These are phyloP conservation scores for Diachasma alloeum DNA, from an alignment of 1,140 invertebrate genomes.

Conservation along the genomic window DNA sequence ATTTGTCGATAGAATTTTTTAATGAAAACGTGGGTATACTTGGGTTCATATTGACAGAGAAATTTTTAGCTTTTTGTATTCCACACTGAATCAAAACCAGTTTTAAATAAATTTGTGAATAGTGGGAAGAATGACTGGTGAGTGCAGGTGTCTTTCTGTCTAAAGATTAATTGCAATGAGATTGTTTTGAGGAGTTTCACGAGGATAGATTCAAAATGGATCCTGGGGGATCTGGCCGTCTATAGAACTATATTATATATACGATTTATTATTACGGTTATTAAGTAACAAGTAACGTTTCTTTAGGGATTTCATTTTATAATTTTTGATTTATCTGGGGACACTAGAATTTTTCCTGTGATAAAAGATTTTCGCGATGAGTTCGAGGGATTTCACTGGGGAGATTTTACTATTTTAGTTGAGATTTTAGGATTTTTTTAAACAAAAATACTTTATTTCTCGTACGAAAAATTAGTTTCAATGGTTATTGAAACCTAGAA, in stretches of 20 bases:
- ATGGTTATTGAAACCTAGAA: too few species aligned
- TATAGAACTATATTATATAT: slow-evolving; percentile 53
- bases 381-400: background rate
- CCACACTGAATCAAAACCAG: background rate
- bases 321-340: background rate
- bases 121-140: background rate
- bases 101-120: background rate
- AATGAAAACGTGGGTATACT: too few species aligned
- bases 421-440: background rate
- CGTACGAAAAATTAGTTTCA: too few species aligned
- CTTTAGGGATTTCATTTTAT: background rate
- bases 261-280: slow-evolving; percentile 56
- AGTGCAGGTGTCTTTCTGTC: background rate
- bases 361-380: slow-evolving; percentile 20
- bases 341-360: slow-evolving; percentile 26
- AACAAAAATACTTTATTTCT: background rate
- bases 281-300: slow-evolving; percentile 56
- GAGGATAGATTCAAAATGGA: background rate
- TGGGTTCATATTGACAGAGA: background rate
- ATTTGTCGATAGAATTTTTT: too few species aligned
- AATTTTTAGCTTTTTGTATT: background rate
- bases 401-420: background rate
- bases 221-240: slow-evolving; percentile 46
- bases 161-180: slow-evolving; percentile 15
- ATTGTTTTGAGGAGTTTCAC: slow-evolving; percentile 14